A percentile compares a stretch with the other conserved stretches of the same genome.
Evolutionary conservation across 2,113 vertebrate genomes (phyloP).

Genomic region (Notarius lentiginosus): DNA sequence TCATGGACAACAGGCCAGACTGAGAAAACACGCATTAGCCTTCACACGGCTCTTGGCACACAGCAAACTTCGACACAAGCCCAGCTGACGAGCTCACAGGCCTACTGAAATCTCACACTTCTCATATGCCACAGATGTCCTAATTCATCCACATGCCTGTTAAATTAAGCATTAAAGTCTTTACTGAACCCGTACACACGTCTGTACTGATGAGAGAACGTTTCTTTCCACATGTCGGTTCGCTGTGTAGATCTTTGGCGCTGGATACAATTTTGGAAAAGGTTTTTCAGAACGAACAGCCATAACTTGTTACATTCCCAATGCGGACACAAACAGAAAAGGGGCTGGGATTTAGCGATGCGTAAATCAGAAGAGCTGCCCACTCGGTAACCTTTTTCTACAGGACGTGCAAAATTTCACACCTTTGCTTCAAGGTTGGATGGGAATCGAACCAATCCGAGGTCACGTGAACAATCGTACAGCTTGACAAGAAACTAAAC

Average conservation of each 20-base stretch:
- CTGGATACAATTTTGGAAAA: neutral
- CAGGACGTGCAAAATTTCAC: constrained; percentile 49
- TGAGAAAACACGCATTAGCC: constrained; percentile 36
- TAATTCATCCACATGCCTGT: neutral
- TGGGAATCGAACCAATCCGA: neutral
- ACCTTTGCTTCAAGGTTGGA: constrained; percentile 43
- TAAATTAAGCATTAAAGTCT: neutral
- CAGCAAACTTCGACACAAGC: constrained; percentile 10
- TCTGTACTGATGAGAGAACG: neutral
- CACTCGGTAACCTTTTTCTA: constrained; percentile 25
- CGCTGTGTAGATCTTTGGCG: neutral
- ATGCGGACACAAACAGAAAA: neutral
- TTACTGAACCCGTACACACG: neutral
- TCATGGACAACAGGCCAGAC: constrained; percentile 46
- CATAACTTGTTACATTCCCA: neutral
- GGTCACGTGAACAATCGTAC: neutral
- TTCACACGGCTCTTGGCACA: constrained; percentile 14
- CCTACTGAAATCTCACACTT: neutral
- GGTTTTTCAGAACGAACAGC: too few species aligned
- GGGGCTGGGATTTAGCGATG: neutral
- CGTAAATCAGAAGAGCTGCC: neutral
- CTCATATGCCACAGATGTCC: neutral
- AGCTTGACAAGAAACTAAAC: neutral
- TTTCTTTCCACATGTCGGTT: too few species aligned
- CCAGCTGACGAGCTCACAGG: neutral